Percentiles rank a stretch among this genome's conserved stretches.
Conservation (phyloP, 2,113 vertebrate genomes). For the Odobenus rosmarus region DNA sequence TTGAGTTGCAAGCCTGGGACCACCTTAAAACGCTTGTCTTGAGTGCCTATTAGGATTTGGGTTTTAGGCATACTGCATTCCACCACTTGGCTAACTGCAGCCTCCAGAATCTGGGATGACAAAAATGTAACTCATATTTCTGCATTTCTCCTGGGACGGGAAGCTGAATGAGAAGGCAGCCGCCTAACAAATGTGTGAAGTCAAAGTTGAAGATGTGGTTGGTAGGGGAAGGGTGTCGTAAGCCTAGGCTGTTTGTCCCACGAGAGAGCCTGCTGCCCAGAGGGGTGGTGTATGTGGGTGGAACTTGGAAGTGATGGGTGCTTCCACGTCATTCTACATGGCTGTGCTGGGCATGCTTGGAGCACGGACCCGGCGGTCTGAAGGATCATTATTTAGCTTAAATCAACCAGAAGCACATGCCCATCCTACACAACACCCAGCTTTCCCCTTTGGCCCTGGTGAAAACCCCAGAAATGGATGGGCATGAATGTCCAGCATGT, state of each 20-base stretch:
- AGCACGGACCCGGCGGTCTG: not conserved
- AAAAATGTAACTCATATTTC: not conserved
- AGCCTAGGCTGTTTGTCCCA: not conserved
- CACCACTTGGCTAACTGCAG: not conserved
- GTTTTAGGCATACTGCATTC: not conserved
- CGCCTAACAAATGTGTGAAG: not conserved
- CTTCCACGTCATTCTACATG: not conserved
- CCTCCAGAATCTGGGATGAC: not conserved
- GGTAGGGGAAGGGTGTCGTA: not conserved
- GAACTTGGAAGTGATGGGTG: not conserved
- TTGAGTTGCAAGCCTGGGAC: not conserved
- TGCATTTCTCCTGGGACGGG: not conserved
- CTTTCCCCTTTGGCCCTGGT: not conserved
- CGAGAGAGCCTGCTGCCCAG: not conserved
- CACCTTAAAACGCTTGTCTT: not conserved
- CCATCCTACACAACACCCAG: not conserved
- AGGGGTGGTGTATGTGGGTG: not conserved
- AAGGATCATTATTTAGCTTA: not conserved
- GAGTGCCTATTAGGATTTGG: not conserved
- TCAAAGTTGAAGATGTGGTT: not conserved
- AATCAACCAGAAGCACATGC: not conserved
- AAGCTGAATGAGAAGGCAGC: not conserved
- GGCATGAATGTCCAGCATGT: not conserved
- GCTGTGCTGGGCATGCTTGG: not conserved
- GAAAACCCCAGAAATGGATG: not conserved